Percentiles rank a stretch among this genome's conserved stretches.
Evolutionary conservation across 2,888 invertebrate genomes (phyloP).

Genomic region (Euphydryas editha): DNA sequence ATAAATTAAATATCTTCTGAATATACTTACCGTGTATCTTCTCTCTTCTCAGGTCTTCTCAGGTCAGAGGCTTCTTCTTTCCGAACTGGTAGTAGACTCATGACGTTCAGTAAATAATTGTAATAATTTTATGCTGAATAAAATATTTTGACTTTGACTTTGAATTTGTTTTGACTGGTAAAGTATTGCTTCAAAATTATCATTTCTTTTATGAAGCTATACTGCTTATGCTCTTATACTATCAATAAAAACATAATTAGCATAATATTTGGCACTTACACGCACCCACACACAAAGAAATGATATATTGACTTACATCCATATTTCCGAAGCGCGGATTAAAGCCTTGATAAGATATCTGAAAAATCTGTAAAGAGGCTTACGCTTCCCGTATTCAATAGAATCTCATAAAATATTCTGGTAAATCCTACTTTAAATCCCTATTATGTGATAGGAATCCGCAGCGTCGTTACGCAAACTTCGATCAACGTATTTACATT

Average conservation of each 20-base stretch:
- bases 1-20: no score
- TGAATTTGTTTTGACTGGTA: no score
- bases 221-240: no score
- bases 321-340: constrained; percentile 58
- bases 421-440: constrained; percentile 55
- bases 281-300: constrained; percentile 37
- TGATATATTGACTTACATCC: constrained; percentile 59
- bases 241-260: constrained; percentile 40
- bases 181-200: no score
- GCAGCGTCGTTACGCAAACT: constrained; percentile 38
- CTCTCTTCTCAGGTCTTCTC: no score
- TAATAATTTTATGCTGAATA: no score
- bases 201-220: no score
- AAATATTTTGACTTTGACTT: no score
- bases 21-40: no score
- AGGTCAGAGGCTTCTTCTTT: no score
- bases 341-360: constrained; percentile 62
- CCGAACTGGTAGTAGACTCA: no score
- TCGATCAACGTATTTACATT: background rate
- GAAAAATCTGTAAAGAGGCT: constrained; percentile 67
- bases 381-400: constrained; percentile 61
- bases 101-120: no score
- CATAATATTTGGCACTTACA: constrained; percentile 62
- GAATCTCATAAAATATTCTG: constrained; percentile 62
- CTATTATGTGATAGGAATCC: constrained; percentile 50